A percentile compares a stretch with the other conserved stretches of the same genome.
Conservation (phyloP, 2,113 vertebrate species). For the Scortum barcoo region DNA sequence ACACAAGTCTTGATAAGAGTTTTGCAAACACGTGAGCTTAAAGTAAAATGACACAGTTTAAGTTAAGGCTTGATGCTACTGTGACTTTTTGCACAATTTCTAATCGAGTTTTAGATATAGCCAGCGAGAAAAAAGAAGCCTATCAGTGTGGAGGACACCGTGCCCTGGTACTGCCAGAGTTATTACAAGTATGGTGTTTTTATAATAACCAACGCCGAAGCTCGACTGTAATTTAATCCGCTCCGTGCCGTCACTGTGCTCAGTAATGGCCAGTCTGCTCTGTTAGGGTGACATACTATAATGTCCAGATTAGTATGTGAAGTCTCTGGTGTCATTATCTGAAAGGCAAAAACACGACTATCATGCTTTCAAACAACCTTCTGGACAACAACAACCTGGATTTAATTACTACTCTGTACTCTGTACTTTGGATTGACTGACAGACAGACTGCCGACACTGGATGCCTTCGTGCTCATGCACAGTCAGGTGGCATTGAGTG, state of each 20-base stretch:
- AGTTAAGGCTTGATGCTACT: background rate
- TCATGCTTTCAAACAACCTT: conserved; percentile 3
- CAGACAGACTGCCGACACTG: conserved; percentile 14
- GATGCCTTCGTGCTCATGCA: conserved; percentile 69
- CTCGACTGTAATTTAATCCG: conserved; percentile 14
- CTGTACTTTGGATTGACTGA: conserved; percentile 18
- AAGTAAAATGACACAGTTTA: background rate
- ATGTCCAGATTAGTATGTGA: background rate
- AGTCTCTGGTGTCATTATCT: conserved; percentile 21
- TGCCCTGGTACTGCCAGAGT: background rate
- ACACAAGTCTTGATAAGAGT: background rate
- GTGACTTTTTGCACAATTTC: conserved; percentile 16
- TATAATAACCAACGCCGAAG: conserved; percentile 13
- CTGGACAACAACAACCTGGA: too few relatives aligned
- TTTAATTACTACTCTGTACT: background rate
- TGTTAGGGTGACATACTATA: background rate
- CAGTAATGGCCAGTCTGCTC: conserved; percentile 17
- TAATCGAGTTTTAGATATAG: background rate
- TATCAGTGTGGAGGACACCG: conserved; percentile 5
- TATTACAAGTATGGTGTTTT: conserved; percentile 2
- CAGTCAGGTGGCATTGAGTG: conserved; percentile 40
- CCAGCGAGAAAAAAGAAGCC: background rate
- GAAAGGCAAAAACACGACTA: background rate
- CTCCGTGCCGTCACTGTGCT: background rate
- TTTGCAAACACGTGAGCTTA: background rate